These are phyloP conservation scores for Oedothorax gibbosus DNA, from an alignment of 1,140 invertebrate genomes.

Conservation along the genomic window DNA sequence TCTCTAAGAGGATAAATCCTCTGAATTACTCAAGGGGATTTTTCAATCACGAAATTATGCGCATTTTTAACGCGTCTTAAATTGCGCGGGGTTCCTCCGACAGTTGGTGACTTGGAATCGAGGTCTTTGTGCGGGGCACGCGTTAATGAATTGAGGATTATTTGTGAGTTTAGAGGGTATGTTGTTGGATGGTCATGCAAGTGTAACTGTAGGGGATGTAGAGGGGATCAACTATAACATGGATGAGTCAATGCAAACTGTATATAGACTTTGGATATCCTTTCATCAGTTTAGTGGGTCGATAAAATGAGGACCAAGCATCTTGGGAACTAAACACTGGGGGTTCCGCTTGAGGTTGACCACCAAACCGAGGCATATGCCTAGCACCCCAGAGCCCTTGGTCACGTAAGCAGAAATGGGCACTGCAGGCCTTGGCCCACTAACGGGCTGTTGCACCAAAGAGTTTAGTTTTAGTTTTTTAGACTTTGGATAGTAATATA, in stretches of 20 bases:
- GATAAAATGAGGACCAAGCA: no score
- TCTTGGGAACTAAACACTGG: no score
- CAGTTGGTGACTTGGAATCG: background rate
- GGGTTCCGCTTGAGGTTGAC: no score
- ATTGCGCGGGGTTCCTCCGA: constrained; percentile 25
- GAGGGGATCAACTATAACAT: background rate
- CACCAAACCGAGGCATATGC: no score
- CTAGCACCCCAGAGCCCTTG: no score
- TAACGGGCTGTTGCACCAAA: no score
- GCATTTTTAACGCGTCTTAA: constrained; percentile 61
- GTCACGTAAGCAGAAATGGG: no score
- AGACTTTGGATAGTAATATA: no score
- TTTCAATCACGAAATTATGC: constrained; percentile 57
- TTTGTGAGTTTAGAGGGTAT: background rate
- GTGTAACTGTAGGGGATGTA: background rate
- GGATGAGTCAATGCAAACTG: background rate
- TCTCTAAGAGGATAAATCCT: constrained; percentile 28
- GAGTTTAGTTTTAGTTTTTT: no score
- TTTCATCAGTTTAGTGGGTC: no score
- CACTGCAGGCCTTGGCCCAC: no score
- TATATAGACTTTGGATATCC: background rate
- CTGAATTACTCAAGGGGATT: constrained; percentile 36
- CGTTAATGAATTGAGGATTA: background rate
- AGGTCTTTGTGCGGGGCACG: background rate
- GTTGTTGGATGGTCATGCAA: background rate